These are phyloP conservation scores for Podarcis siculus DNA, from an alignment of 2,797 vertebrate species.

Conservation along the genomic window DNA sequence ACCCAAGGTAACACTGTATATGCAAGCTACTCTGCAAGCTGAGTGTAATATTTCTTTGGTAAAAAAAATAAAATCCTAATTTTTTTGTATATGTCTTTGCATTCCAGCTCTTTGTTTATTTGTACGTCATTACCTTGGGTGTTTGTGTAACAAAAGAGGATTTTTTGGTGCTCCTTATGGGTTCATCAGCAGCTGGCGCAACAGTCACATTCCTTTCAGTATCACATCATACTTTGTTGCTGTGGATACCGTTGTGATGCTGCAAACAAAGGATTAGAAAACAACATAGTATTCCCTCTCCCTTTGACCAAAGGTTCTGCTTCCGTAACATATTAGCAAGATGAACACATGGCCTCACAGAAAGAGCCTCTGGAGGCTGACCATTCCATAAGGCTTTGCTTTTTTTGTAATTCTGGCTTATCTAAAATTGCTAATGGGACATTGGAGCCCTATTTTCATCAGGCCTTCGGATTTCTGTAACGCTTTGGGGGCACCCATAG, in stretches of 20 bases:
- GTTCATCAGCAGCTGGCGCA: conserved; percentile 60
- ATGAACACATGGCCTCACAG: neutral
- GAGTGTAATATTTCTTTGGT: neutral
- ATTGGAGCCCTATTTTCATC: neutral
- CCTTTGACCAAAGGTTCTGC: conserved; percentile 60
- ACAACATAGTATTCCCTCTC: conserved; percentile 44
- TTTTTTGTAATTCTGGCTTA: neutral
- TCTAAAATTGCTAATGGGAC: neutral
- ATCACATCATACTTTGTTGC: conserved; percentile 66
- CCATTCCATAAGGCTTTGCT: neutral
- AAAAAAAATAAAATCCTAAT: neutral
- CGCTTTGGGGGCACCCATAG: neutral
- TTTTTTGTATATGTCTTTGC: conserved; percentile 5
- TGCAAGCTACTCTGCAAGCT: neutral
- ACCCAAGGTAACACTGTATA: neutral
- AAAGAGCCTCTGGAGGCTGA: neutral
- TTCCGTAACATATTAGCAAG: conserved; percentile 21
- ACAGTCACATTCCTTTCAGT: conserved; percentile 69
- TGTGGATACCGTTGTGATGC: conserved; percentile 70
- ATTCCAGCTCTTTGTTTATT: conserved; percentile 40
- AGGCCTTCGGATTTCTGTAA: neutral
- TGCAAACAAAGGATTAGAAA: conserved; percentile 67
- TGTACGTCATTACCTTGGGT: conserved; percentile 41
- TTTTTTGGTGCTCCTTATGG: conserved; percentile 35
- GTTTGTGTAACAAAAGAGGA: conserved; percentile 47